Conservation (phyloP, 2,797 vertebrate genomes). For the Clarias pachynema region DNA sequence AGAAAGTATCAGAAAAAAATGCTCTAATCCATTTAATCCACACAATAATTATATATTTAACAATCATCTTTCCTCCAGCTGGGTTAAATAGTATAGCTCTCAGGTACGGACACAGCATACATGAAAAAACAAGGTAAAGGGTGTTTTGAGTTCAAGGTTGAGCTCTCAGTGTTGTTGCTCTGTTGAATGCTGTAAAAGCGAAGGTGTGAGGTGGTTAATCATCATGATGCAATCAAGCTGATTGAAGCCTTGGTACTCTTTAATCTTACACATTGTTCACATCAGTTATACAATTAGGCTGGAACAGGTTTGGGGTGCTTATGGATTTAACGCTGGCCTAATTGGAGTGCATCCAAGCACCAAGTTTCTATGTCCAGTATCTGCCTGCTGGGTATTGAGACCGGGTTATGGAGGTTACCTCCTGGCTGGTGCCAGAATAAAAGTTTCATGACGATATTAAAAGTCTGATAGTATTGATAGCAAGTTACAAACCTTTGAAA, state of each 20-base stretch:
- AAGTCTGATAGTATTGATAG: not conserved
- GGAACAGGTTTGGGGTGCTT: constrained; percentile 14
- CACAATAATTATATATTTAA: not conserved
- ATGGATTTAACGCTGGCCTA: constrained; percentile 12
- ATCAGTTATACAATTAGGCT: constrained; percentile 21
- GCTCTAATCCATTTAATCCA: not conserved
- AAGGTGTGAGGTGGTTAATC: constrained; percentile 22
- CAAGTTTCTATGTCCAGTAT: not conserved
- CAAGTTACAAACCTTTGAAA: not conserved
- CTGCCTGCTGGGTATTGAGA: not conserved
- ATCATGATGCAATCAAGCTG: constrained; percentile 26
- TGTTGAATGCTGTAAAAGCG: not conserved
- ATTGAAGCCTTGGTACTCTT: not conserved
- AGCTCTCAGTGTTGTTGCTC: not conserved
- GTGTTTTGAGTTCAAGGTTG: not conserved
- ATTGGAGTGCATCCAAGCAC: constrained; percentile 28
- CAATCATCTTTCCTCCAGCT: not conserved
- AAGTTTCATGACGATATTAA: not conserved
- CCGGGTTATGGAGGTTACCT: not conserved
- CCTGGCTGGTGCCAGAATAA: not conserved
- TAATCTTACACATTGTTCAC: constrained; percentile 17
- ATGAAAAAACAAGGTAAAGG: not conserved
- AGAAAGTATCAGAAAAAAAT: not conserved
- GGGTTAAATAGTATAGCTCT: not conserved
- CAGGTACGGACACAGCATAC: not conserved